These are phyloP conservation scores for Loripinus fragilis DNA, from an alignment of 2,888 invertebrate species.

Conservation along the genomic window DNA sequence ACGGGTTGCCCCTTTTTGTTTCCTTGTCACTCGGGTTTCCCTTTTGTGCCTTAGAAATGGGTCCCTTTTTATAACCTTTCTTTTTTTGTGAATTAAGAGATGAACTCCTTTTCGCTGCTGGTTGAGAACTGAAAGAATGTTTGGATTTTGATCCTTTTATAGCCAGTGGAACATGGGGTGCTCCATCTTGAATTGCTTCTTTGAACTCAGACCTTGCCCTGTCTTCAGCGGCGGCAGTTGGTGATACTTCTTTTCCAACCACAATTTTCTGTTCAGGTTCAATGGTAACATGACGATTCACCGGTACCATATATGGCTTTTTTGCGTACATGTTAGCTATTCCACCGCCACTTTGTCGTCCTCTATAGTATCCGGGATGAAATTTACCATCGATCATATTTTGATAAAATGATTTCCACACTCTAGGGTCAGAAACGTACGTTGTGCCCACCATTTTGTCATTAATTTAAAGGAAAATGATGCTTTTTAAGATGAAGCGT, in stretches of 20 bases:
- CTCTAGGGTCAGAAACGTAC: too few relatives aligned
- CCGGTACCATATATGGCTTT: constrained; percentile 29
- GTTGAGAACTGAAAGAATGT: background rate
- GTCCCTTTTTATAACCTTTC: background rate
- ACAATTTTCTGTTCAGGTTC: background rate
- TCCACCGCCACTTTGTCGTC: too few relatives aligned
- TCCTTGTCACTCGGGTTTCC: background rate
- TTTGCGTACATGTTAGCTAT: background rate
- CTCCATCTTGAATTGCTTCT: constrained; percentile 17
- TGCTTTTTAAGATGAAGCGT: too few relatives aligned
- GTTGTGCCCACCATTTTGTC: too few relatives aligned
- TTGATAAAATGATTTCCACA: too few relatives aligned
- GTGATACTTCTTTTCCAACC: constrained; percentile 15
- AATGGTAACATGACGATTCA: constrained; percentile 13
- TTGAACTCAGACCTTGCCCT: constrained; percentile 32
- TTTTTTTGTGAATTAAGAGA: background rate
- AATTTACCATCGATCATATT: too few relatives aligned
- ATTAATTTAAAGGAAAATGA: too few relatives aligned
- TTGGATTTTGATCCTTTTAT: background rate
- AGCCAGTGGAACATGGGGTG: background rate
- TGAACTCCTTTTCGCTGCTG: too few relatives aligned
- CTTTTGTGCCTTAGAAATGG: background rate
- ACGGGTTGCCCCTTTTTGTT: background rate
- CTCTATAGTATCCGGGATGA: too few relatives aligned
- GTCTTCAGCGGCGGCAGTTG: constrained; percentile 30